phyloP scores from a whole-genome alignment of 2,113 vertebrate species.

The Thymallus thymallus region DNA sequence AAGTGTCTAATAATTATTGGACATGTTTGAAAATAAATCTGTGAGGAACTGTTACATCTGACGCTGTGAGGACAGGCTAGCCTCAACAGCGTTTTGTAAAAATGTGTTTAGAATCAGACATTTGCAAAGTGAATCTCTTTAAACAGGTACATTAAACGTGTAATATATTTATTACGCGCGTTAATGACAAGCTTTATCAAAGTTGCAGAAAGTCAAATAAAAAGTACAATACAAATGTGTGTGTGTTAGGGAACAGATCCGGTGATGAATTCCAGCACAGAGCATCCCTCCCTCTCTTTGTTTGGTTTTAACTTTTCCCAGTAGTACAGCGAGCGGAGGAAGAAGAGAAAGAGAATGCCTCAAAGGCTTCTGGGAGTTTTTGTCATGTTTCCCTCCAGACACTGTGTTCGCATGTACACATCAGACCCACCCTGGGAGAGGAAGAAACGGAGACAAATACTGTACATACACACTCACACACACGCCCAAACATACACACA shows the following conservation, averaged over 20 bases:
- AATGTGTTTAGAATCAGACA: constrained; percentile 31
- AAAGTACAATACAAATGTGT: constrained; percentile 13
- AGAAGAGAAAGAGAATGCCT: constrained; percentile 58
- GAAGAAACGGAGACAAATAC: constrained; percentile 69
- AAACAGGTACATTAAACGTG: constrained; percentile 49
- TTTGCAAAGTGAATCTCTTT: constrained; percentile 27
- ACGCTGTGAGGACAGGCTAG: constrained; percentile 50
- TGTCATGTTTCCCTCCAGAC: constrained; percentile 79
- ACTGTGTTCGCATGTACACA: constrained; percentile 75
- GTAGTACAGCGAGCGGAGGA: constrained; percentile 49
- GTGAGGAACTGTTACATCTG: constrained; percentile 23
- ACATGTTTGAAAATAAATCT: constrained; percentile 31
- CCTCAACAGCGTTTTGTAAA: constrained; percentile 46
- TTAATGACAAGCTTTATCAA: constrained; percentile 55
- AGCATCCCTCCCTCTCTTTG: constrained; percentile 65
- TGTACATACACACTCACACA: constrained; percentile 22
- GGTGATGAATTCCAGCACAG: constrained; percentile 61
- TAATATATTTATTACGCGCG: constrained; percentile 45
- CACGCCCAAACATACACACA: constrained; percentile 20
- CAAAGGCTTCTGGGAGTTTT: constrained; percentile 81
- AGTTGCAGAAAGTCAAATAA: constrained; percentile 56
- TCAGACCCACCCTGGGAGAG: constrained; percentile 74
- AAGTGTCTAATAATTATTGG: constrained; percentile 35
- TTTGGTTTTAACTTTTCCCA: constrained; percentile 77
- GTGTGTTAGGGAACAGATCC: constrained; percentile 66